A percentile compares a stretch with the other conserved stretches of the same genome.
Conservation (phyloP, 2,888 invertebrate species). For the Hetaerina titia region DNA sequence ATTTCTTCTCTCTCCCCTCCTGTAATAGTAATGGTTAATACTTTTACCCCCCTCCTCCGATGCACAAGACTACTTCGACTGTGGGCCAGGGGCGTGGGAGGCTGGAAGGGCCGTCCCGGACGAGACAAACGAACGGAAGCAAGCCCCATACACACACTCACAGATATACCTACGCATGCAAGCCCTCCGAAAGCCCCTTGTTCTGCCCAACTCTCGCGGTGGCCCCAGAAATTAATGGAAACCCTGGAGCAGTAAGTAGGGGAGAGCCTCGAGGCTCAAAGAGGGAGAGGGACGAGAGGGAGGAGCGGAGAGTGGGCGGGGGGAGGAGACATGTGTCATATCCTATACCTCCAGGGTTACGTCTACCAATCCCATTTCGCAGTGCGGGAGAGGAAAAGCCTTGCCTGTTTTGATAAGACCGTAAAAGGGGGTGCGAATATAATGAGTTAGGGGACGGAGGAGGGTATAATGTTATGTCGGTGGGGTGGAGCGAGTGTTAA, state of each 20-base stretch:
- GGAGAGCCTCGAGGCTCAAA: neutral
- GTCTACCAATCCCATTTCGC: slow-evolving; percentile 14
- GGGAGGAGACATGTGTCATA: slow-evolving; percentile 44
- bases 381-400: neutral
- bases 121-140: slow-evolving; percentile 4
- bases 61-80: neutral
- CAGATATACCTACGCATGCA: neutral
- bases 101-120: neutral
- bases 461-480: slow-evolving; percentile 27
- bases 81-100: neutral
- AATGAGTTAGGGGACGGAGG: slow-evolving; percentile 41
- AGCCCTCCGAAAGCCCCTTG: neutral
- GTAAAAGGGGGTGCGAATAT: slow-evolving; percentile 41
- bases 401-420: slow-evolving; percentile 59
- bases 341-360: neutral
- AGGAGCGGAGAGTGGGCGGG: neutral
- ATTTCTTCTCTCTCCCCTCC: neutral
- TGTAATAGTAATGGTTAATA: neutral
- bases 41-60: neutral
- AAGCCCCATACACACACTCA: neutral
- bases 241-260: slow-evolving; percentile 4
- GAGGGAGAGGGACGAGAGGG: neutral
- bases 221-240: neutral
- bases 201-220: neutral
- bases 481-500: neutral